Evolutionary conservation across 2,888 invertebrate species (phyloP).

Genomic region (Nomada hirtipes): DNA sequence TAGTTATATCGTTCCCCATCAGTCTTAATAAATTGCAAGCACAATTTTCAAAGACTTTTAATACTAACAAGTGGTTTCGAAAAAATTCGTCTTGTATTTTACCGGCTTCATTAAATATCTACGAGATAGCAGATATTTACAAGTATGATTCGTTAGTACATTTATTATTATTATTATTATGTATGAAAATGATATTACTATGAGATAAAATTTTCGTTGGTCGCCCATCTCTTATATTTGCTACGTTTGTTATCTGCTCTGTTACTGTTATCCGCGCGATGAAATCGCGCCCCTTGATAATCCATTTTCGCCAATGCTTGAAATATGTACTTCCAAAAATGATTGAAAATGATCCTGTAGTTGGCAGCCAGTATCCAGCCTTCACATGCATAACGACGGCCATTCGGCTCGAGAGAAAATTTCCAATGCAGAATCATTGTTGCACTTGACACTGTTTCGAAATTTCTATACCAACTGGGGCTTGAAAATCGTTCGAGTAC

Average conservation of each 20-base stretch:
- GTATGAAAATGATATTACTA: too few relatives aligned
- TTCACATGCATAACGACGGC: constrained; percentile 28
- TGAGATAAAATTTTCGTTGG: neutral
- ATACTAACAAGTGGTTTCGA: too few relatives aligned
- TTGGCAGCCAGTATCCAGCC: constrained; percentile 54
- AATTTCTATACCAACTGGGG: neutral
- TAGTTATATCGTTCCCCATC: too few relatives aligned
- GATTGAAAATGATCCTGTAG: constrained; percentile 65
- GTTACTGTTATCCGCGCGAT: constrained; percentile 41
- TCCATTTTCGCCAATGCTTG: constrained; percentile 54
- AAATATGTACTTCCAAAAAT: constrained; percentile 58
- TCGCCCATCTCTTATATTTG: neutral
- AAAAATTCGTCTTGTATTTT: neutral
- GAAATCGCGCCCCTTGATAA: constrained; percentile 57
- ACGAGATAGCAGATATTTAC: too few relatives aligned
- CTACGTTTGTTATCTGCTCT: neutral
- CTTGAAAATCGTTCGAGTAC: constrained; percentile 20
- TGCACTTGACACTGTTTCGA: constrained; percentile 22
- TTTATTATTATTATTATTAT: neutral
- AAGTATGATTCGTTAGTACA: neutral
- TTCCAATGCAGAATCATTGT: constrained; percentile 38
- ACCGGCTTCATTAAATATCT: neutral
- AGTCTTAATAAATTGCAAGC: too few relatives aligned
- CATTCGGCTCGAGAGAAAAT: constrained; percentile 25
- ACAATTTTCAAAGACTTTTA: neutral